These are phyloP conservation scores for Coluber constrictor DNA, from an alignment of 2,797 vertebrate species.

Conservation along the genomic window DNA sequence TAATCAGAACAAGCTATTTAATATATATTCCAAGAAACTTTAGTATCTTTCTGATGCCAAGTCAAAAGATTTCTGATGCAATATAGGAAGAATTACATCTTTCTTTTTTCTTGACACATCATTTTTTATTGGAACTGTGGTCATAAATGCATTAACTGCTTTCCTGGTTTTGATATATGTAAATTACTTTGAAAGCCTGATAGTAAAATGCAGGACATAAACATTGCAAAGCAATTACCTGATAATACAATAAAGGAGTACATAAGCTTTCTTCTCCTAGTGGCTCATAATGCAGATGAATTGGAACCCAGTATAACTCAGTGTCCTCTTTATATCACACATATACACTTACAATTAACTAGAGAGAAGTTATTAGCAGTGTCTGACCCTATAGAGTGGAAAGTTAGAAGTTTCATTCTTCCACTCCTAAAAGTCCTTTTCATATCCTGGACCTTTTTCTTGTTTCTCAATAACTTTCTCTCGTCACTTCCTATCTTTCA, in stretches of 20 bases:
- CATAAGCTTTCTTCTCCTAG: neutral
- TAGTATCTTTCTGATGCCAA: neutral
- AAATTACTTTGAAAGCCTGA: neutral
- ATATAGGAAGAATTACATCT: neutral
- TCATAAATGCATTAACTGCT: neutral
- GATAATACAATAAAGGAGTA: neutral
- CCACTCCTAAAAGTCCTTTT: neutral
- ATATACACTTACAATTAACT: neutral
- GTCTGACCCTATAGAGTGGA: neutral
- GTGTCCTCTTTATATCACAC: neutral
- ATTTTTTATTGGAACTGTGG: neutral
- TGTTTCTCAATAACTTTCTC: neutral
- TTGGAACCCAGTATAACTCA: neutral
- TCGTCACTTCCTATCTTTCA: neutral
- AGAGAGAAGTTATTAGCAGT: neutral
- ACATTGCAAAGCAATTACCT: neutral
- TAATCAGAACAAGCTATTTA: neutral
- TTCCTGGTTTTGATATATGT: neutral
- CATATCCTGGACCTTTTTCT: neutral
- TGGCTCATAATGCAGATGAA: neutral
- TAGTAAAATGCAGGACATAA: neutral
- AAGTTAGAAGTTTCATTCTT: neutral
- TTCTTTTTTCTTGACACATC: neutral
- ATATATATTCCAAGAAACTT: neutral
- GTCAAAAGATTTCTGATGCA: too few species aligned